Evolutionary conservation across 2,888 invertebrate genomes (phyloP).

Genomic region (Macroteleia sp.): DNA sequence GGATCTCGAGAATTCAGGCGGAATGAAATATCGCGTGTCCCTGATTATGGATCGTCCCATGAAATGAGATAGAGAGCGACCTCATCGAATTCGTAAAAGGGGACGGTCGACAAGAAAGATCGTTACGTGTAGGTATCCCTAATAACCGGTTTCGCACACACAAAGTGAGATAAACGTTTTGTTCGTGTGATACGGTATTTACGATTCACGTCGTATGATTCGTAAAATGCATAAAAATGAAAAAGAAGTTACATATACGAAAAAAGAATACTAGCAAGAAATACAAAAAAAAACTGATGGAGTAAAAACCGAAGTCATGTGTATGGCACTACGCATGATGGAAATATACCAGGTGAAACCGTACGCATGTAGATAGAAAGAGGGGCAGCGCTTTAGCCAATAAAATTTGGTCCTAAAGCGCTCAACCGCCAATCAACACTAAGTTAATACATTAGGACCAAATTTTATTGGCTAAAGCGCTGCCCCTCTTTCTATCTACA

Average conservation of each 20-base stretch:
- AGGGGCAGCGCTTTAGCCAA: no score
- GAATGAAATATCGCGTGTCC: constrained; percentile 79
- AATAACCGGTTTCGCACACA: constrained; percentile 53
- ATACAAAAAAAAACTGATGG: no score
- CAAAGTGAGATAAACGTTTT: constrained; percentile 61
- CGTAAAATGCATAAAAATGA: constrained; percentile 26
- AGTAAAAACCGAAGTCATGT: no score
- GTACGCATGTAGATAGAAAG: no score
- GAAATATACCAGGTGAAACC: no score
- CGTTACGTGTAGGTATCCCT: constrained; percentile 62
- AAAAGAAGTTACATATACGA: no score
- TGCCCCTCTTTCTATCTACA: no score
- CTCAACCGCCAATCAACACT: no score
- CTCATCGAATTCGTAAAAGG: constrained; percentile 58
- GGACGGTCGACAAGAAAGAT: constrained; percentile 63
- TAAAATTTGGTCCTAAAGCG: no score
- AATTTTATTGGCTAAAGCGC: no score
- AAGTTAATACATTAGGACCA: no score
- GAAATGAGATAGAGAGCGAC: constrained; percentile 62
- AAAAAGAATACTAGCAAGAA: background rate
- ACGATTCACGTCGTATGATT: constrained; percentile 39
- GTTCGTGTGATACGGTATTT: constrained; percentile 60
- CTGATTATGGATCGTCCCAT: constrained; percentile 77
- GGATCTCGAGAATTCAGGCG: constrained; percentile 72
- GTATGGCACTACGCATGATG: no score